A percentile compares a stretch with the other conserved stretches of the same genome.
Evolutionary conservation across 2,113 vertebrate species (phyloP).

Genomic region (Ondatra zibethicus): DNA sequence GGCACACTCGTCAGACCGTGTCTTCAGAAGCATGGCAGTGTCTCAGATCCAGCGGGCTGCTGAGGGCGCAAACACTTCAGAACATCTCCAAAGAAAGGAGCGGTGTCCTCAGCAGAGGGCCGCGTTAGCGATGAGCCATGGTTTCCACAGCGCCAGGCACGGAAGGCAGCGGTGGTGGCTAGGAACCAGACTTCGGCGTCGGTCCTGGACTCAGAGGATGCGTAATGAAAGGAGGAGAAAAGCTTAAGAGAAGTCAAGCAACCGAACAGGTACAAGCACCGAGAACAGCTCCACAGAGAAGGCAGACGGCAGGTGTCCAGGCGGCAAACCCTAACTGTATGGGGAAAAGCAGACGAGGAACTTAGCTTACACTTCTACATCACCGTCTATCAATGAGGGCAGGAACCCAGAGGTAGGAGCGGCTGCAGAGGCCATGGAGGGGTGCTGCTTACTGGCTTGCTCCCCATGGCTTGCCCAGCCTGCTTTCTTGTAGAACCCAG

Average conservation of each 20-base stretch:
- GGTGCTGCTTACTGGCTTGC: too few relatives aligned
- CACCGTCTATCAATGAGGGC: too few relatives aligned
- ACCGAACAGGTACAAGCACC: not conserved
- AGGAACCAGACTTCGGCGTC: not conserved
- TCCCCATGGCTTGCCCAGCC: too few relatives aligned
- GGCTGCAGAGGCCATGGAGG: too few relatives aligned
- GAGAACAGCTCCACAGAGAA: not conserved
- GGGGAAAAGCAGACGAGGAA: not conserved
- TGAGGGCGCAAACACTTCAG: not conserved
- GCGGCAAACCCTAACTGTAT: not conserved
- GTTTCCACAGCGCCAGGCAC: not conserved
- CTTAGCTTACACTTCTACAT: too few relatives aligned
- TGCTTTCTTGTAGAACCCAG: too few relatives aligned
- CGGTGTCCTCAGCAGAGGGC: not conserved
- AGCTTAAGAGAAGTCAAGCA: not conserved
- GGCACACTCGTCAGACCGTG: not conserved
- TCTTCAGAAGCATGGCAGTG: not conserved
- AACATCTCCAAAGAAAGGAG: conserved; percentile 16
- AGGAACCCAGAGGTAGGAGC: too few relatives aligned
- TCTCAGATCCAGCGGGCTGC: not conserved
- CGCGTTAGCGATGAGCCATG: accelerated
- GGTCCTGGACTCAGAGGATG: not conserved
- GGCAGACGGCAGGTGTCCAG: not conserved
- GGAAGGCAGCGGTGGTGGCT: not conserved
- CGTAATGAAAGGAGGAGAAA: not conserved